Evolutionary conservation across 2,888 invertebrate species (phyloP).

Genomic region (Arrhopalites spinosus): DNA sequence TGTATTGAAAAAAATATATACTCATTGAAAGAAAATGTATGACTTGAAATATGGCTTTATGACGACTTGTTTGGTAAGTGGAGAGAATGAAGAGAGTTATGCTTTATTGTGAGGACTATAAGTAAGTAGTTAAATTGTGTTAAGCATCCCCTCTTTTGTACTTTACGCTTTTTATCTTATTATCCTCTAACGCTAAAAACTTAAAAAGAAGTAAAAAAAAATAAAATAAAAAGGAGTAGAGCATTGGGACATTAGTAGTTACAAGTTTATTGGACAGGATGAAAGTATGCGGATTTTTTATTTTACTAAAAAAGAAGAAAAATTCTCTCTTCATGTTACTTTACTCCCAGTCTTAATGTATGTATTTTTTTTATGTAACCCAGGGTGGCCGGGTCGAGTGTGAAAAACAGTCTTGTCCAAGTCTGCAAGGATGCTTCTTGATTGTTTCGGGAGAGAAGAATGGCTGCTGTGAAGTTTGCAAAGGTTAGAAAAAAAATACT

Average conservation of each 20-base stretch:
- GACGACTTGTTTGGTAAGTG: slow-evolving; percentile 35
- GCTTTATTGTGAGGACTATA: slow-evolving; percentile 3
- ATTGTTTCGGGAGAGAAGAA: slow-evolving; percentile 71
- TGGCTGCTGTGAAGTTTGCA: slow-evolving; percentile 77
- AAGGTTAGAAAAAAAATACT: slow-evolving; percentile 63
- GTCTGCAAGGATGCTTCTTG: slow-evolving; percentile 83
- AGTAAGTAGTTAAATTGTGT: slow-evolving; percentile 6
- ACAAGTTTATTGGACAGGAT: slow-evolving; percentile 19
- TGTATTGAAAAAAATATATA: not conserved
- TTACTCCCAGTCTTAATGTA: not conserved
- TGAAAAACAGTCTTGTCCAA: slow-evolving; percentile 73
- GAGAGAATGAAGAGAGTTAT: not conserved
- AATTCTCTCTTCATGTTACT: not conserved
- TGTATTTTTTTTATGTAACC: slow-evolving; percentile 58
- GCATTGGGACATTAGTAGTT: not conserved
- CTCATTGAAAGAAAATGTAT: not conserved
- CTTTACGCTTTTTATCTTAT: not conserved
- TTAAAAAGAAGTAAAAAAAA: not conserved
- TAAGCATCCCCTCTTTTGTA: not conserved
- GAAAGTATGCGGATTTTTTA: slow-evolving; percentile 27
- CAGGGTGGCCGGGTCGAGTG: slow-evolving; percentile 90
- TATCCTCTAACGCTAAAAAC: not conserved
- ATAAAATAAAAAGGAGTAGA: not conserved
- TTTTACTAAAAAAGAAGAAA: slow-evolving; percentile 10
- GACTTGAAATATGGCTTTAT: slow-evolving; percentile 39